Percentiles rank a stretch among this genome's conserved stretches.
These are phyloP conservation scores for Cottus gobio DNA, from an alignment of 2,113 vertebrate genomes.

Conservation along the genomic window DNA sequence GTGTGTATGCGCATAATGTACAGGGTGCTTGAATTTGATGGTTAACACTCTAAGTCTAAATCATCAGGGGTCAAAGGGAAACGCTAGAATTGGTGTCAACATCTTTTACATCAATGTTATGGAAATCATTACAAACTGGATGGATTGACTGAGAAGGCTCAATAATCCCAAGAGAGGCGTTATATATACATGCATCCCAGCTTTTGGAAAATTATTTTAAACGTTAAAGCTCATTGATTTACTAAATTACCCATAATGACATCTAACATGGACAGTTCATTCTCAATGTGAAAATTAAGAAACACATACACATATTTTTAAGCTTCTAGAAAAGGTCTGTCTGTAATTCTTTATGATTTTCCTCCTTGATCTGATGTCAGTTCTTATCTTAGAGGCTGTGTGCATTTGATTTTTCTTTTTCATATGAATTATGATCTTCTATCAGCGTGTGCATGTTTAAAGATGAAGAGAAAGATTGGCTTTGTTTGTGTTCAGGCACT, in stretches of 20 bases:
- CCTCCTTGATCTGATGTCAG: slow-evolving; percentile 18
- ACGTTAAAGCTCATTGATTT: slow-evolving; percentile 73
- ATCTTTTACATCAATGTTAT: slow-evolving; percentile 70
- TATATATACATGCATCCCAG: slow-evolving; percentile 59
- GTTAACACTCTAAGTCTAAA: slow-evolving; percentile 32
- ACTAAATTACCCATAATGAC: slow-evolving; percentile 71
- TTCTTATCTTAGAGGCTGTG: not conserved
- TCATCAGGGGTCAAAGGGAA: slow-evolving; percentile 55
- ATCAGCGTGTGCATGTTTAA: slow-evolving; percentile 15
- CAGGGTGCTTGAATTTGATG: slow-evolving; percentile 14
- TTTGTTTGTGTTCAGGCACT: slow-evolving; percentile 37
- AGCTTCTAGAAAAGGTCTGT: not conserved
- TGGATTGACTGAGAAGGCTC: slow-evolving; percentile 61
- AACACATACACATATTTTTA: not conserved
- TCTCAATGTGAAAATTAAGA: slow-evolving; percentile 3
- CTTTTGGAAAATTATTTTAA: slow-evolving; percentile 73
- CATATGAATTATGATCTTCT: slow-evolving; percentile 1
- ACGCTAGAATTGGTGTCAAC: slow-evolving; percentile 69
- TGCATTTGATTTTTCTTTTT: not conserved
- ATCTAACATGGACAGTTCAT: slow-evolving; percentile 46
- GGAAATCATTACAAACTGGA: slow-evolving; percentile 67
- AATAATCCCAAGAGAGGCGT: slow-evolving; percentile 56
- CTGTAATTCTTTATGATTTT: not conserved
- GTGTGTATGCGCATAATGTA: not conserved
- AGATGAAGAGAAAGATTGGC: slow-evolving; percentile 32